Evolutionary conservation across 2,113 vertebrate genomes (phyloP).

Genomic region (Columbina picui): DNA sequence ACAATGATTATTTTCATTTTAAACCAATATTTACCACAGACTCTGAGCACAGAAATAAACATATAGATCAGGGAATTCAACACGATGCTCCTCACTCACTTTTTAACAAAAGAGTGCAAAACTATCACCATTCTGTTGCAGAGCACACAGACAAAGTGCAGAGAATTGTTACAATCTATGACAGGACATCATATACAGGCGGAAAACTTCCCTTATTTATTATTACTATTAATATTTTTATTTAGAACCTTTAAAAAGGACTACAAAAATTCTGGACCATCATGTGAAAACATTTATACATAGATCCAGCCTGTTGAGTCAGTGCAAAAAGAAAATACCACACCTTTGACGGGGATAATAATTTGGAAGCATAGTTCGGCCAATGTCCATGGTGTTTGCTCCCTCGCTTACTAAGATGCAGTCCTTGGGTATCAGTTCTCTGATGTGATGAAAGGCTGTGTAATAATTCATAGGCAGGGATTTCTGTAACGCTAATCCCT

Average conservation of each 20-base stretch:
- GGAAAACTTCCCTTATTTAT: neutral
- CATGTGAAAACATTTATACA: neutral
- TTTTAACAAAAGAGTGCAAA: neutral
- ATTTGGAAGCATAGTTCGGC: slow-evolving; percentile 93
- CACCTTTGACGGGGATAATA: slow-evolving; percentile 89
- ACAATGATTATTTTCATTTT: neutral
- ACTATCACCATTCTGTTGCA: neutral
- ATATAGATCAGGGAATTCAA: neutral
- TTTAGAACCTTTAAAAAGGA: neutral
- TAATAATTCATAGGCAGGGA: slow-evolving; percentile 94
- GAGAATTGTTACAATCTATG: neutral
- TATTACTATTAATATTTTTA: no score
- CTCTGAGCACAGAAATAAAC: neutral
- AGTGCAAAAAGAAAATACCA: neutral
- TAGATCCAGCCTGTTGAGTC: neutral
- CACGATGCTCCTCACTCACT: neutral
- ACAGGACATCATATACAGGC: neutral
- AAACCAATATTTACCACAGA: neutral
- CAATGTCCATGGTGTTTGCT: slow-evolving; percentile 98
- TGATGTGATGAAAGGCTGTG: slow-evolving; percentile 88
- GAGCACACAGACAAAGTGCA: accelerated
- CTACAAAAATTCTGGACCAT: neutral
- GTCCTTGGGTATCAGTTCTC: slow-evolving; percentile 86
- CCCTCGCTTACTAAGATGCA: slow-evolving; percentile 95
- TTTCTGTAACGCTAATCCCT: slow-evolving; percentile 81